phyloP scores from a whole-genome alignment of 2,113 vertebrate species.

The Pleuronectes platessa region DNA sequence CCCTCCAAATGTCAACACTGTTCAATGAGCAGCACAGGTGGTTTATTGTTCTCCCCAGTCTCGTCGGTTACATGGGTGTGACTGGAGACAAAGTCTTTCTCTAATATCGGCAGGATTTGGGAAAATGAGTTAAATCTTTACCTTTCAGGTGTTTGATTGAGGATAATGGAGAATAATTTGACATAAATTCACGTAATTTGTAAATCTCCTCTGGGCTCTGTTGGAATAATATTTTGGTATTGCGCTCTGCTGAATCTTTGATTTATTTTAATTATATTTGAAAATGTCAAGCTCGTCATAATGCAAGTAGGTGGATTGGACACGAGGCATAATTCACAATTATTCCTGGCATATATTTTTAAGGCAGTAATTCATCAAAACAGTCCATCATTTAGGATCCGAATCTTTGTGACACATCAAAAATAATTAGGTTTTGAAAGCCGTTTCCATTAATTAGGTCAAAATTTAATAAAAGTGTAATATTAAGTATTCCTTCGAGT shows the following conservation, averaged over 20 bases:
- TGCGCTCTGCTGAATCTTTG: constrained; percentile 35
- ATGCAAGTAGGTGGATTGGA: constrained; percentile 53
- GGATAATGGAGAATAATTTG: constrained; percentile 52
- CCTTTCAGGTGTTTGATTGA: constrained; percentile 51
- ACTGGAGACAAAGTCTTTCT: constrained; percentile 31
- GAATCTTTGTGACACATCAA: neutral
- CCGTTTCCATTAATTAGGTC: neutral
- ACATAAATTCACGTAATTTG: constrained; percentile 14
- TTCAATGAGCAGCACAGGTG: constrained; percentile 76
- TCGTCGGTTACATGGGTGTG: constrained; percentile 59
- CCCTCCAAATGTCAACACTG: constrained; percentile 75
- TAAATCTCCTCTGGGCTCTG: constrained; percentile 27
- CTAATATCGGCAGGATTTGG: constrained; percentile 47
- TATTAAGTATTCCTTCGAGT: neutral
- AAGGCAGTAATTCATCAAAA: constrained; percentile 40
- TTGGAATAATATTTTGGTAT: constrained; percentile 39
- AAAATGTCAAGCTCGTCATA: constrained; percentile 69
- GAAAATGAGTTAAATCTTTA: constrained; percentile 55
- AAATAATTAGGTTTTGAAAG: neutral
- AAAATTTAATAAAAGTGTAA: neutral
- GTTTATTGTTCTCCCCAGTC: constrained; percentile 74
- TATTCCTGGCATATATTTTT: constrained; percentile 45
- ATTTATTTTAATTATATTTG: constrained; percentile 72
- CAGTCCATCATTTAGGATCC: constrained; percentile 12
- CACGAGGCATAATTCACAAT: constrained; percentile 48